Evolutionary conservation across 2,113 vertebrate genomes (phyloP).

Genomic region (Bagarius yarrelli): DNA sequence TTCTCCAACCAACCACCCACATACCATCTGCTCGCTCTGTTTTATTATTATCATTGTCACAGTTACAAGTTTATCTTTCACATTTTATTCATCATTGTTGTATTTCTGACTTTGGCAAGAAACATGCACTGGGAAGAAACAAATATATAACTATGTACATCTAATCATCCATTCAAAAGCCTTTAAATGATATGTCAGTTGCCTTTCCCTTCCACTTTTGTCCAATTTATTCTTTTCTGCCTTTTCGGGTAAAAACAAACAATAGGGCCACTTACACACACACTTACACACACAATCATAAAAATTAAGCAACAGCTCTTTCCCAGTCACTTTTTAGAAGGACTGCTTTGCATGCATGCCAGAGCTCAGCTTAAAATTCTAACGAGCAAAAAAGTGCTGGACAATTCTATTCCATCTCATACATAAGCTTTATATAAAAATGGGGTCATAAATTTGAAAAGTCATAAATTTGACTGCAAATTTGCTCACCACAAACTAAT

Average conservation of each 20-base stretch:
- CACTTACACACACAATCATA: slow-evolving; percentile 76
- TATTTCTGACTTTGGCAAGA: slow-evolving; percentile 55
- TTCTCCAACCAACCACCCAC: slow-evolving; percentile 76
- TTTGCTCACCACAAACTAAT: not conserved
- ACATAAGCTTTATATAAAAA: not conserved
- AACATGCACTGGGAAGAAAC: slow-evolving; percentile 48
- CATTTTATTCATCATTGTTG: slow-evolving; percentile 55
- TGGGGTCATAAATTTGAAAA: slow-evolving; percentile 1
- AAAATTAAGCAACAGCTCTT: slow-evolving; percentile 90
- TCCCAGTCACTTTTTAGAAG: slow-evolving; percentile 73
- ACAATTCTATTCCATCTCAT: slow-evolving; percentile 15
- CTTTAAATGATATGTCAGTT: slow-evolving; percentile 94
- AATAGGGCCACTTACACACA: slow-evolving; percentile 75
- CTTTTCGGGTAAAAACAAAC: slow-evolving; percentile 94
- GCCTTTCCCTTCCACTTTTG: slow-evolving; percentile 95
- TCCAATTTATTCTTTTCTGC: slow-evolving; percentile 99
- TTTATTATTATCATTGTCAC: slow-evolving; percentile 76
- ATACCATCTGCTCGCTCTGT: slow-evolving; percentile 76
- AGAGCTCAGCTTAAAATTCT: slow-evolving; percentile 74
- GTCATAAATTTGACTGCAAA: not conserved
- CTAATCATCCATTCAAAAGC: slow-evolving; percentile 85
- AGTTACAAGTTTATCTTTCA: slow-evolving; percentile 64
- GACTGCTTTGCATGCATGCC: slow-evolving; percentile 78
- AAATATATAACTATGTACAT: slow-evolving; percentile 78
- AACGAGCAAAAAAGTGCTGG: slow-evolving; percentile 61